Base-by-base conservation (phyloP, 2,113 vertebrate genomes). In the Rhinichthys klamathensis region DNA sequence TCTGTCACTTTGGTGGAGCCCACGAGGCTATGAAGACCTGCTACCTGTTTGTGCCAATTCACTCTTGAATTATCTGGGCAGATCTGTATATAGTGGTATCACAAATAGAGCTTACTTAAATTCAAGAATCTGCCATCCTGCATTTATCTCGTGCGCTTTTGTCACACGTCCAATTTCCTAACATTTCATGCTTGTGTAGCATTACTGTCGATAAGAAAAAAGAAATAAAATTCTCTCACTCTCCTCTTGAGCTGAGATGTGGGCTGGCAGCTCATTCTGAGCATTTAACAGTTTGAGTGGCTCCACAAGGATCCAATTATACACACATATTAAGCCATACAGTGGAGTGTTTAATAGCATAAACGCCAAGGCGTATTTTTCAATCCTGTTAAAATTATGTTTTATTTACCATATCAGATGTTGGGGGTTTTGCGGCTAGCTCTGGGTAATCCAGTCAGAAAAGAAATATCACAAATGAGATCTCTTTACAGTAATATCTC, bases 271-370 rank as follows among this genome's bases (percentile, higher is more conserved):
- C 58, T 84, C 69, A 72, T 63, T 49, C 83, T 65, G 60, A 61
- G 25, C 83, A 77, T 65, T 67, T 60, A 61, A 84, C 49, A 74
- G 49, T 78, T 73, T 35, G 35, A 85, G 77, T 80, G 67, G 77
- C 67, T 85, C 56, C 65, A 70, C 77, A 54, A 73, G 77, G 77
- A 80, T 80, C 84, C 84, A 85, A 80, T 85, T 85, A 85, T 80
- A 80, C 25, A 72, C 67, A 85, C 49, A 85, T 80, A 85, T 73
- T 85, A 85, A 85, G 49, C 46, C 60, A 79, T 79, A 70, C 63
- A 46, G 58, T 27, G 11, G 67, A 65, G 60, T 84, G 83, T 84
- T 84, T 84, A 78, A 85, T 70, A 58, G 49, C 75, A 67, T 77
- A 76, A 84, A 80, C 35, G 83, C 73, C 12, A 84, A 56, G 21